phyloP scores from a whole-genome alignment of 2,113 vertebrate genomes.

The Cebidichthys violaceus region DNA sequence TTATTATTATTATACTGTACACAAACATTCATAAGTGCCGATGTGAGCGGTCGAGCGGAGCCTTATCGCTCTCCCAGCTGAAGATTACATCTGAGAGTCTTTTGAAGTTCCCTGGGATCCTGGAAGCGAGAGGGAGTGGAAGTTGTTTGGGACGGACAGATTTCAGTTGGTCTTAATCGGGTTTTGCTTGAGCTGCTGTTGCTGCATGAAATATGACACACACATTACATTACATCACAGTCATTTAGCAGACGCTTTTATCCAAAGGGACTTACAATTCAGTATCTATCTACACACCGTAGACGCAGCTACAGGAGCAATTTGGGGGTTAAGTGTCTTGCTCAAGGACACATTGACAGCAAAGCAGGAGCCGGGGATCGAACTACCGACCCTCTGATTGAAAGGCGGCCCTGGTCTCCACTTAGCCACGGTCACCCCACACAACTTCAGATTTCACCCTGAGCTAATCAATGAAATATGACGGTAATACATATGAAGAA shows the following conservation, averaged over 20 bases:
- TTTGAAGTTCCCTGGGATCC: constrained; percentile 22
- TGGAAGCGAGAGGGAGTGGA: constrained; percentile 32
- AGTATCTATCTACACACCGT: too few relatives aligned
- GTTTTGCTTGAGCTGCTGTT: background rate
- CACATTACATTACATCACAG: too few relatives aligned
- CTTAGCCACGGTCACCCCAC: too few relatives aligned
- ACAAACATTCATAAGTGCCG: background rate
- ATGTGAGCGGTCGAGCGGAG: background rate
- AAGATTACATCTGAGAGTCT: constrained; percentile 23
- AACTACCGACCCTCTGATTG: too few relatives aligned
- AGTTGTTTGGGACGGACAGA: background rate
- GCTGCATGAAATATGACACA: background rate
- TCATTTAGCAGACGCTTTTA: too few relatives aligned
- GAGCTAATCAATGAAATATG: background rate
- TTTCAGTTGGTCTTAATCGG: background rate
- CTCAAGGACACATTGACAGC: too few relatives aligned
- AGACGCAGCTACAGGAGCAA: too few relatives aligned
- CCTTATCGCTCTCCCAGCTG: background rate
- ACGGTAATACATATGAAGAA: background rate
- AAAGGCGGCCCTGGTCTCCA: too few relatives aligned
- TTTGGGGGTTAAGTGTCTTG: too few relatives aligned
- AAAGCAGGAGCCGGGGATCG: too few relatives aligned
- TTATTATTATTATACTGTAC: background rate
- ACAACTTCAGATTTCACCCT: background rate
- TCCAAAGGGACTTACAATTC: too few relatives aligned